Base-by-base conservation (phyloP, 2,797 vertebrate species). In the Merluccius polli region DNA sequence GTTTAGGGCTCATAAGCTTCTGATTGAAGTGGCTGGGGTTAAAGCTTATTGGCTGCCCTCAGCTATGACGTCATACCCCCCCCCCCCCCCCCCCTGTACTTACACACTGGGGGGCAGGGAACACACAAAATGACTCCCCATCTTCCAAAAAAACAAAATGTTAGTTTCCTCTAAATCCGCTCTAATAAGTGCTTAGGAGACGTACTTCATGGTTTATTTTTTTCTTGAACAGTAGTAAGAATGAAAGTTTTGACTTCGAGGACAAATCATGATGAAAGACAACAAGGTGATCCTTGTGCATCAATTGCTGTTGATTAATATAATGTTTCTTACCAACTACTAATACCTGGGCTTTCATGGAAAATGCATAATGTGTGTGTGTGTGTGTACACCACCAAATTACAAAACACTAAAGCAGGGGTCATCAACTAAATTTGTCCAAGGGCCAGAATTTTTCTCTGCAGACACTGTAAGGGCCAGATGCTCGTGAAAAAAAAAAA, bases 21-120 rank as follows among this genome's bases (percentile, higher is more conserved):
- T 81, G 73, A 82, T 77, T 79, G 72, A 75, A 73, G 73, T 71
- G 68, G 70, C 79, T 68, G 74, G 79, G 33, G 21, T 74, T 76
- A n/a, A 76, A 78, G 76, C 29, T 11, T 27, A 79, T 74, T 21
- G 1, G 48, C 73, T 77, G 71, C 41, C 15, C 15, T n/a, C 69
- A 72, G 65, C 70, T 73, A 18, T 33, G 44, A 73, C 74, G 65
- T 79, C 73, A 77, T 75, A 68, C 68, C 3, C 78, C 77, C n/a
- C n/a, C n/a, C n/a, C n/a, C n/a, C n/a, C n/a, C n/a, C n/a, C n/a
- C 24, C 2, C n/a, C 48, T n/a, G 15, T 52, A 6, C 13, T n/a
- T 52, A 52, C 16, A 52, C 18, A 16, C 3, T 2, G 48, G 71
- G 73, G 71, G 72, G 32, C 73, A 71, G 1, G 11, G 68, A 35